These are phyloP conservation scores for Macrostomum cliftonense DNA, from an alignment of 2,888 invertebrate genomes.

Conservation along the genomic window DNA sequence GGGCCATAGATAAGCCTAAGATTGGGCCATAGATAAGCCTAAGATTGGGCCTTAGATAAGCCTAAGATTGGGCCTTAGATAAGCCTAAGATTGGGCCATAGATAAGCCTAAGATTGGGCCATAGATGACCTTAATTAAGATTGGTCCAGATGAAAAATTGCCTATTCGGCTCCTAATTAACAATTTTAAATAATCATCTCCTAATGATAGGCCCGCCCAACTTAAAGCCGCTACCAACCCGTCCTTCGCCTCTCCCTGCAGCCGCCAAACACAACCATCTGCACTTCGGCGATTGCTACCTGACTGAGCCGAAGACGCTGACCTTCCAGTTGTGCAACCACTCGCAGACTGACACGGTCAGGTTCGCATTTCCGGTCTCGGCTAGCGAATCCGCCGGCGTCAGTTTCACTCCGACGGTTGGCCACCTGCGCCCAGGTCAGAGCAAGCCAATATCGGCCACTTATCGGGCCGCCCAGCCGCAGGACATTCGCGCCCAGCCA, in stretches of 20 bases:
- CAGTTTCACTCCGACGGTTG: constrained; percentile 39
- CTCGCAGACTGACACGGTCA: constrained; percentile 24
- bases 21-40: too few relatives aligned
- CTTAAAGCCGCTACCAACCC: too few relatives aligned
- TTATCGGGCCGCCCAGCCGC: constrained; percentile 40
- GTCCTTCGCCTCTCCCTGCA: constrained; percentile 13
- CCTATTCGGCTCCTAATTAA: too few relatives aligned
- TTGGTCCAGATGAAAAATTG: too few relatives aligned
- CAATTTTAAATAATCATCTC: too few relatives aligned
- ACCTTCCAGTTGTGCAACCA: constrained; percentile 34
- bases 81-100: too few relatives aligned
- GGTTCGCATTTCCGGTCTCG: constrained; percentile 32
- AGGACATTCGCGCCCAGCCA: constrained; percentile 19
- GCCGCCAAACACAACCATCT: constrained; percentile 34
- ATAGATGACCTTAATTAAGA: too few relatives aligned
- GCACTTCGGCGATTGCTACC: constrained; percentile 33
- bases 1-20: too few relatives aligned
- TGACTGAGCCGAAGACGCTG: constrained; percentile 28
- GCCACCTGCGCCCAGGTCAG: constrained; percentile 31
- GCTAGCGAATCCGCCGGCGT: constrained; percentile 19
- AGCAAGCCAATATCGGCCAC: constrained; percentile 43
- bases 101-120: too few relatives aligned
- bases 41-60: too few relatives aligned
- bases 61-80: too few relatives aligned
- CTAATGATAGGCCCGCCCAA: too few relatives aligned